A percentile compares a stretch with the other conserved stretches of the same genome.
phyloP scores from a whole-genome alignment of 2,797 vertebrate genomes.

The Apodemus agrarius region DNA sequence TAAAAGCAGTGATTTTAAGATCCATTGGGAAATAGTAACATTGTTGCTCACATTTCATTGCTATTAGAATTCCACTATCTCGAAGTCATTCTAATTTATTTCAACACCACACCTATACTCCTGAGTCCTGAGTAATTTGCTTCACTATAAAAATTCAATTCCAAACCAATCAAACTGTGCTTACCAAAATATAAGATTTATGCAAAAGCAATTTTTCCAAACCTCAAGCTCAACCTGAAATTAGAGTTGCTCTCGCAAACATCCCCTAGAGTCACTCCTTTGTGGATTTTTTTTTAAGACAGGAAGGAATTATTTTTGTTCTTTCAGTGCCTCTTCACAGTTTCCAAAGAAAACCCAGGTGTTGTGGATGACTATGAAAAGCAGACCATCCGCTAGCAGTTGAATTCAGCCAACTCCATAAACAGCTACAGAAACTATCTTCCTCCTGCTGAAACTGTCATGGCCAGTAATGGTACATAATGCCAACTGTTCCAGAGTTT shows the following conservation, averaged over 20 bases:
- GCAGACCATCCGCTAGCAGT: slow-evolving; percentile 61
- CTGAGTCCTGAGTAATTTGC: slow-evolving; percentile 50
- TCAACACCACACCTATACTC: slow-evolving; percentile 33
- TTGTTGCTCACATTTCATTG: slow-evolving; percentile 56
- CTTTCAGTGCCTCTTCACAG: slow-evolving; percentile 68
- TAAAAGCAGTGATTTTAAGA: slow-evolving; percentile 47
- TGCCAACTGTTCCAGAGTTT: slow-evolving; percentile 5
- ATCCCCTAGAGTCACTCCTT: slow-evolving; percentile 34
- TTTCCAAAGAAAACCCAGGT: slow-evolving; percentile 80
- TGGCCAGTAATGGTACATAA: not conserved
- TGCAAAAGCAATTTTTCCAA: slow-evolving; percentile 30
- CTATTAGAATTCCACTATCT: slow-evolving; percentile 37
- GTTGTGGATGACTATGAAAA: slow-evolving; percentile 69
- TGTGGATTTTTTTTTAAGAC: slow-evolving; percentile 61
- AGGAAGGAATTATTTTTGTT: slow-evolving; percentile 72
- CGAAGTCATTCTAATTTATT: slow-evolving; percentile 52
- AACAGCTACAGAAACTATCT: slow-evolving; percentile 70
- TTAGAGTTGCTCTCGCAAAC: slow-evolving; percentile 52
- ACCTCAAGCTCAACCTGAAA: slow-evolving; percentile 51
- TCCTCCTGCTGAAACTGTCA: slow-evolving; percentile 43
- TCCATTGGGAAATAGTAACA: not conserved
- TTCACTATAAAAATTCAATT: slow-evolving; percentile 64
- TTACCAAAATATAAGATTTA: slow-evolving; percentile 58
- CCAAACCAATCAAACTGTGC: slow-evolving; percentile 48
- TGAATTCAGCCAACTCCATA: slow-evolving; percentile 53